Conservation (phyloP, 1,140 invertebrate genomes). For the Trichoplusia ni region DNA sequence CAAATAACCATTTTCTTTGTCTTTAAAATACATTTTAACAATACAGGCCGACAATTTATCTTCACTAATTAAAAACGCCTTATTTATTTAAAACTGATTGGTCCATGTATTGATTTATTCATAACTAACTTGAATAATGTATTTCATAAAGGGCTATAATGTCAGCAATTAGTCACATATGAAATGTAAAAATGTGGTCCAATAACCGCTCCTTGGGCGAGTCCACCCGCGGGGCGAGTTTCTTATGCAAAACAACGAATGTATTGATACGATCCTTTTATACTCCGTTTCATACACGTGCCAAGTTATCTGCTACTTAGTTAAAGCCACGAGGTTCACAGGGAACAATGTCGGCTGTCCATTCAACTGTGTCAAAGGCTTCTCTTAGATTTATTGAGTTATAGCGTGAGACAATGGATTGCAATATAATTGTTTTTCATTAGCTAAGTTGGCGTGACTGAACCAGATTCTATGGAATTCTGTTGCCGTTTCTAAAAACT, state of each 20-base stretch:
- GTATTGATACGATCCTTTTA: constrained; percentile 30
- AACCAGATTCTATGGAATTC: constrained; percentile 57
- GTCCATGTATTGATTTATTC: constrained; percentile 3
- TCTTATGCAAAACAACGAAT: constrained; percentile 34
- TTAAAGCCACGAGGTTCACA: constrained; percentile 19
- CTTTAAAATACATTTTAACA: too few species aligned
- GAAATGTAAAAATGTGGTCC: constrained; percentile 38
- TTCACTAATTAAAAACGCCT: background rate
- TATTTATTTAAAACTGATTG: constrained; percentile 10
- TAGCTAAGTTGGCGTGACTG: constrained; percentile 49
- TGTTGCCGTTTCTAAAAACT: constrained; percentile 57
- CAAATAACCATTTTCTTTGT: too few species aligned
- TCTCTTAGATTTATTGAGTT: constrained; percentile 46
- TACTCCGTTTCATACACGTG: constrained; percentile 36
- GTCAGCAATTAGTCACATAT: constrained; percentile 25
- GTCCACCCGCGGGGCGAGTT: constrained; percentile 14
- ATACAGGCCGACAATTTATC: background rate
- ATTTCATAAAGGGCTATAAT: constrained; percentile 7
- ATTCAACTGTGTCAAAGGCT: constrained; percentile 37
- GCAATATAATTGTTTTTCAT: constrained; percentile 53
- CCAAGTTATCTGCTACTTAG: constrained; percentile 32
- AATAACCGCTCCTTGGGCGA: constrained; percentile 35
- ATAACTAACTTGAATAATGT: constrained; percentile 12
- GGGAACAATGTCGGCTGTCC: constrained; percentile 22
- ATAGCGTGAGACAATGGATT: constrained; percentile 52